These are phyloP conservation scores for Octodon degus DNA, from an alignment of 2,113 vertebrate genomes.

Conservation along the genomic window DNA sequence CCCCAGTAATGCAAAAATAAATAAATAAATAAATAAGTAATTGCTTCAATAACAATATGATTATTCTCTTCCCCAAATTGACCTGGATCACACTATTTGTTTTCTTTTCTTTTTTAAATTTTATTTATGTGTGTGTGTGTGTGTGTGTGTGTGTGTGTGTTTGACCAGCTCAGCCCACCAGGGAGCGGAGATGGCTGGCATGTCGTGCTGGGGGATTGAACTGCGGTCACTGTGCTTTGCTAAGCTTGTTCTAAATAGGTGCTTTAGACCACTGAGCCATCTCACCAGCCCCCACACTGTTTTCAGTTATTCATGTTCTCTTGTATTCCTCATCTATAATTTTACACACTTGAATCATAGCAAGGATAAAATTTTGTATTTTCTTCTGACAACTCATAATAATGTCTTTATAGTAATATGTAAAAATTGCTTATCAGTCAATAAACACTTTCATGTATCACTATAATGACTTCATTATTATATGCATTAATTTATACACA, in stretches of 20 bases:
- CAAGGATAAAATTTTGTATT: not conserved
- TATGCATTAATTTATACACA: not conserved
- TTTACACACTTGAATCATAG: slow-evolving; percentile 10
- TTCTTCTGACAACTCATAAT: not conserved
- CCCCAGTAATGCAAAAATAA: too few species aligned
- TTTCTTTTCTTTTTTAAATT: too few species aligned
- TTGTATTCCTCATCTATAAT: not conserved
- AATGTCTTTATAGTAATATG: not conserved
- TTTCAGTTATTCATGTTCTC: slow-evolving; percentile 20
- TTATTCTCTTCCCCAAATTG: not conserved
- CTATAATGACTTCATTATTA: not conserved
- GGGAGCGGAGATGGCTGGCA: too few species aligned
- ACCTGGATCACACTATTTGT: not conserved
- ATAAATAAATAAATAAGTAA: not conserved
- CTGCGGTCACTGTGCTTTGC: too few species aligned
- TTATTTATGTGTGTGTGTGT: too few species aligned
- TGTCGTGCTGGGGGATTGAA: too few species aligned
- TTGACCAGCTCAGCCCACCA: too few species aligned
- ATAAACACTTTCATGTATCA: not conserved
- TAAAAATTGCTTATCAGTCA: not conserved
- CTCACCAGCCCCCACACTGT: too few species aligned
- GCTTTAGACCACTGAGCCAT: too few species aligned
- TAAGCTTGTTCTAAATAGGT: too few species aligned
- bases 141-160: too few species aligned
- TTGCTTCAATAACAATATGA: not conserved